Conservation (phyloP, 2,888 invertebrate species). For the Cryptus viduatorius region DNA sequence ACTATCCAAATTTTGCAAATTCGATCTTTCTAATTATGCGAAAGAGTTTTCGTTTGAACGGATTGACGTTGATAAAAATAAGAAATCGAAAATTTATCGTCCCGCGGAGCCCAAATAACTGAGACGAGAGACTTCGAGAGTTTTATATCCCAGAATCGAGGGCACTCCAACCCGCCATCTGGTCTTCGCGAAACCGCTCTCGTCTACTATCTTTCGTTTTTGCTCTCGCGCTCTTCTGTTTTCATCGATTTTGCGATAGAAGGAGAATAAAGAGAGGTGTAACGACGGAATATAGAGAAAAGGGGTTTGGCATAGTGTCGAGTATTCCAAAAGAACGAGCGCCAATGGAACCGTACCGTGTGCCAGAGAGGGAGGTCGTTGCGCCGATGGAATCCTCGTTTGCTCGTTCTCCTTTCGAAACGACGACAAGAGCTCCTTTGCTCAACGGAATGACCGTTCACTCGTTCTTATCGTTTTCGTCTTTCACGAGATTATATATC, state of each 20-base stretch:
- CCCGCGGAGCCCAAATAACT: constrained; percentile 29
- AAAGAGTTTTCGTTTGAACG: constrained; percentile 2
- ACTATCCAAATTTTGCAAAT: background rate
- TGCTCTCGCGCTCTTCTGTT: background rate
- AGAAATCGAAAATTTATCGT: constrained; percentile 54
- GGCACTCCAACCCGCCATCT: constrained; percentile 32
- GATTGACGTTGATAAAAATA: constrained; percentile 27
- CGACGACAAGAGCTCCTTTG: constrained; percentile 33
- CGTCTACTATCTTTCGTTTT: constrained; percentile 29
- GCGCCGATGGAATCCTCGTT: constrained; percentile 13
- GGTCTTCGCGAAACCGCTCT: constrained; percentile 9
- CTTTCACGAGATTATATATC: constrained; percentile 48
- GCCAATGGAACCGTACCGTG: background rate
- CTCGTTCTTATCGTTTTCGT: constrained; percentile 64
- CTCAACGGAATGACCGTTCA: constrained; percentile 61
- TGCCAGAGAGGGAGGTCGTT: background rate
- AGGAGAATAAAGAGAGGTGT: constrained; percentile 18
- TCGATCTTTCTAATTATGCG: background rate
- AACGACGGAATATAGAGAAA: constrained; percentile 37
- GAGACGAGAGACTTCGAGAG: constrained; percentile 30
- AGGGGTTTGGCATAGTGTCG: constrained; percentile 23
- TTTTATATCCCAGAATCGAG: constrained; percentile 56
- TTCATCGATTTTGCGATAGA: background rate
- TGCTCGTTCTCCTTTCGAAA: constrained; percentile 14
- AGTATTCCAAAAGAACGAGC: constrained; percentile 14